Evolutionary conservation across 2,888 invertebrate genomes (phyloP).

Genomic region (Chesias legatella): DNA sequence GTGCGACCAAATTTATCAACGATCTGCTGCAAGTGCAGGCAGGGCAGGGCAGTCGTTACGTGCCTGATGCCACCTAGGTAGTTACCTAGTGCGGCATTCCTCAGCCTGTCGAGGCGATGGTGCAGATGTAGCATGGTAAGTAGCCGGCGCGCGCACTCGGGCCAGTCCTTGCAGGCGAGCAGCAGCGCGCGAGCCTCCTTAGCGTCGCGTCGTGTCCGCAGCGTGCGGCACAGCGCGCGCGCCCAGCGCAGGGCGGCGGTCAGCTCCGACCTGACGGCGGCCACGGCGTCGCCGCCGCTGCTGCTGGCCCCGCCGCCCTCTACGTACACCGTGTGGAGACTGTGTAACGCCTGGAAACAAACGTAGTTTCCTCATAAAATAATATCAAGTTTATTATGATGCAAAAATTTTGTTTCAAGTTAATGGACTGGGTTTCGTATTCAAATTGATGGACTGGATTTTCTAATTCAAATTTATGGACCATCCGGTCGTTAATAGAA

Average conservation of each 20-base stretch:
- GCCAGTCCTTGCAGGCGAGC: slow-evolving; percentile 90
- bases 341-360: slow-evolving; percentile 87
- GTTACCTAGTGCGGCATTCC: slow-evolving; percentile 21
- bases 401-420: too few species aligned
- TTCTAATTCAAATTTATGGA: too few species aligned
- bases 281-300: slow-evolving; percentile 76
- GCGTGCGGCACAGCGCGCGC: slow-evolving; percentile 85
- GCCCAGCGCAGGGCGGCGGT: slow-evolving; percentile 90
- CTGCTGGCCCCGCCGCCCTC: slow-evolving; percentile 91
- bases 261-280: slow-evolving; percentile 90
- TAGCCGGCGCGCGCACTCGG: slow-evolving; percentile 91
- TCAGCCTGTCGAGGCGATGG: slow-evolving; percentile 60
- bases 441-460: too few species aligned
- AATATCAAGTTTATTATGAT: too few species aligned
- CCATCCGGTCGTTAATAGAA: too few species aligned
- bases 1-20: too few species aligned
- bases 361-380: too few species aligned
- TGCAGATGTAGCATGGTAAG: slow-evolving; percentile 94
- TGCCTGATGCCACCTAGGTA: too few species aligned
- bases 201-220: slow-evolving; percentile 83
- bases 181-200: slow-evolving; percentile 84
- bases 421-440: too few species aligned
- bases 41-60: too few species aligned
- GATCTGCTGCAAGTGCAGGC: too few species aligned
- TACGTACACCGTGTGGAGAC: slow-evolving; percentile 95